A percentile compares a stretch with the other conserved stretches of the same genome.
These are phyloP conservation scores for Gnathonemus echidnorhynchus DNA, from an alignment of 2,113 vertebrate species.

Conservation along the genomic window DNA sequence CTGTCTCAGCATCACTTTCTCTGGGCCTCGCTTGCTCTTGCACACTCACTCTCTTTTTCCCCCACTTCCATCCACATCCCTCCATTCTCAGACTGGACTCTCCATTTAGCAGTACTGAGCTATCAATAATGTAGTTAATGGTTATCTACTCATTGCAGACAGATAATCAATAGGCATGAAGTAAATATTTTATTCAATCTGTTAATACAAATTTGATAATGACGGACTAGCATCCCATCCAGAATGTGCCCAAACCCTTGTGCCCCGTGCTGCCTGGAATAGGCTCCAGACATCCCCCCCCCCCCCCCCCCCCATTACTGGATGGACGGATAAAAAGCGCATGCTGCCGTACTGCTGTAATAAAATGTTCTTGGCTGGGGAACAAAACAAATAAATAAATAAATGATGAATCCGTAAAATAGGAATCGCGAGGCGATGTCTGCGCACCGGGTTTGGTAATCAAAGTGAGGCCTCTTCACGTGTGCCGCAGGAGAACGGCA, in stretches of 20 bases:
- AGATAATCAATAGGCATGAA: not conserved
- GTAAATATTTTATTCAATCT: not conserved
- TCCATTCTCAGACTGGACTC: not conserved
- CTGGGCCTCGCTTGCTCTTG: not conserved
- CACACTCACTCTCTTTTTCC: not conserved
- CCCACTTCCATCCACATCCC: not conserved
- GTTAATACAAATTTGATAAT: not conserved
- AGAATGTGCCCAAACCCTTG: not conserved
- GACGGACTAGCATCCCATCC: not conserved
- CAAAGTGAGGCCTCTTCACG: not conserved
- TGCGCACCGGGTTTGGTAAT: not conserved
- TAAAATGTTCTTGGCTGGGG: not conserved
- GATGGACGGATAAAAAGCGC: not conserved
- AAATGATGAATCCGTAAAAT: not conserved
- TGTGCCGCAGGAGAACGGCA: not conserved
- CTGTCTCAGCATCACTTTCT: not conserved
- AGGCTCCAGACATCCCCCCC: not conserved
- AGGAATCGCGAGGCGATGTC: not conserved
- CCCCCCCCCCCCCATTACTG: not conserved
- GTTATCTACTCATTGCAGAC: not conserved
- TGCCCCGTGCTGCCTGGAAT: not conserved
- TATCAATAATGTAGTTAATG: not conserved
- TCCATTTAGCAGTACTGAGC: not conserved
- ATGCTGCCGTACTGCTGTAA: not conserved
- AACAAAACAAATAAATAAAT: not conserved